phyloP scores from a whole-genome alignment of 2,888 invertebrate species.

The Meganola albula region DNA sequence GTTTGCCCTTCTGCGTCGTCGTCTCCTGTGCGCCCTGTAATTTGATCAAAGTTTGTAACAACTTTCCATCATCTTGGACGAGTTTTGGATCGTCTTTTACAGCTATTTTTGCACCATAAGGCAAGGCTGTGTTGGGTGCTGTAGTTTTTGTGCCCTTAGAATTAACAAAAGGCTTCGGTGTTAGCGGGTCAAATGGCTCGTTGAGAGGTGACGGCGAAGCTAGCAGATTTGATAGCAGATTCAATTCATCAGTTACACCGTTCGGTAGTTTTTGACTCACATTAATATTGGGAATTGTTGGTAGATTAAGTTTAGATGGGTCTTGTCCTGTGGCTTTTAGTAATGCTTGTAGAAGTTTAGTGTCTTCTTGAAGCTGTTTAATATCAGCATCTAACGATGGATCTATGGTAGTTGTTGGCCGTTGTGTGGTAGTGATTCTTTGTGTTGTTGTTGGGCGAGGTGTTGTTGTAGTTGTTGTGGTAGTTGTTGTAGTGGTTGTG shows the following conservation, averaged over 20 bases:
- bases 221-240: slow-evolving; percentile 53
- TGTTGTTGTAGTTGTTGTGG: slow-evolving; percentile 38
- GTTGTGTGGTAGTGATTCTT: slow-evolving; percentile 40
- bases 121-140: slow-evolving; percentile 40
- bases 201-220: slow-evolving; percentile 58
- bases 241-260: slow-evolving; percentile 45
- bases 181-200: slow-evolving; percentile 54
- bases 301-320: slow-evolving; percentile 66
- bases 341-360: slow-evolving; percentile 64
- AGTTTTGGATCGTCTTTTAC: slow-evolving; percentile 58
- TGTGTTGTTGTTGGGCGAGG: slow-evolving; percentile 37
- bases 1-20: slow-evolving; percentile 58
- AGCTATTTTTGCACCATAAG: slow-evolving; percentile 60
- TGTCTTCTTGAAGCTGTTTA: slow-evolving; percentile 69
- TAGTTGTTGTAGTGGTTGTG: slow-evolving; percentile 37
- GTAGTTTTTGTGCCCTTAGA: slow-evolving; percentile 35
- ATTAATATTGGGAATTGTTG: slow-evolving; percentile 51
- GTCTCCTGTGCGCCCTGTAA: slow-evolving; percentile 67
- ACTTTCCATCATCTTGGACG: slow-evolving; percentile 61
- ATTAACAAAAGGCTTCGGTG: slow-evolving; percentile 37
- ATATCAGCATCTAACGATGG: slow-evolving; percentile 68
- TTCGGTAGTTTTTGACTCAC: slow-evolving; percentile 49
- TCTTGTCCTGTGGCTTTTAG: slow-evolving; percentile 69
- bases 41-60: slow-evolving; percentile 70
- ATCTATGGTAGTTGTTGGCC: slow-evolving; percentile 36